A percentile compares a stretch with the other conserved stretches of the same genome.
These are phyloP conservation scores for Cephalopholis sonnerati DNA, from an alignment of 2,113 vertebrate species.

Conservation along the genomic window DNA sequence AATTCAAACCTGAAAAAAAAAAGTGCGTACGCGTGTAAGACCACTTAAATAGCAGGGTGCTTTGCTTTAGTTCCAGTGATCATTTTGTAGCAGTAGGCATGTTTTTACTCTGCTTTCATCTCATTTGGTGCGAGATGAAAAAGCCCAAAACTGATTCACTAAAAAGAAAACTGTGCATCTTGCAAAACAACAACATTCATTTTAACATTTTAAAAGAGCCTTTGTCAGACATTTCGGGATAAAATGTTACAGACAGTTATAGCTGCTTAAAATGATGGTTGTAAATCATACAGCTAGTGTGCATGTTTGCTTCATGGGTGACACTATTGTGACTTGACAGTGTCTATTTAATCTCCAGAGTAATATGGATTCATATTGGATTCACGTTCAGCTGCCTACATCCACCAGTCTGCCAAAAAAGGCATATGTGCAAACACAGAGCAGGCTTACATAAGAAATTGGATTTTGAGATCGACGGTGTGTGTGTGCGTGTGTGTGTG, in stretches of 20 bases:
- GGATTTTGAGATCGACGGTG: conserved; percentile 42
- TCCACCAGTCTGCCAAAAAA: conserved; percentile 53
- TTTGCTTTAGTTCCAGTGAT: conserved; percentile 6
- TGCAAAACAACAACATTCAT: conserved; percentile 25
- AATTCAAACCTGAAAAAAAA: not conserved
- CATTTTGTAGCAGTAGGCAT: conserved; percentile 9
- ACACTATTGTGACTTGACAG: conserved; percentile 34
- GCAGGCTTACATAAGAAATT: conserved; percentile 62
- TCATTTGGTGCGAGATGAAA: conserved; percentile 6
- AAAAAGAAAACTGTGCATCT: not conserved
- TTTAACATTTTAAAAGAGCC: not conserved
- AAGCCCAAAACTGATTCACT: conserved; percentile 7
- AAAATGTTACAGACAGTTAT: not conserved
- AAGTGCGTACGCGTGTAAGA: not conserved
- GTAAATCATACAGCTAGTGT: conserved; percentile 23
- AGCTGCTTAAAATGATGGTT: not conserved
- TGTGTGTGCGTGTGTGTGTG: conserved; percentile 19
- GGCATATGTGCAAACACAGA: conserved; percentile 61
- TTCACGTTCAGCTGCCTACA: conserved; percentile 55
- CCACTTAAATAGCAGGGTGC: not conserved
- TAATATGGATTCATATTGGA: conserved; percentile 49
- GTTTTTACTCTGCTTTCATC: conserved; percentile 25
- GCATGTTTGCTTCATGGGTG: conserved; percentile 24
- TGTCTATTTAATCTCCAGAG: conserved; percentile 37
- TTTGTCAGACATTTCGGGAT: not conserved